Base-by-base conservation (phyloP, 2,113 vertebrate genomes). In the Brachyhypopomus occidentalis region DNA sequence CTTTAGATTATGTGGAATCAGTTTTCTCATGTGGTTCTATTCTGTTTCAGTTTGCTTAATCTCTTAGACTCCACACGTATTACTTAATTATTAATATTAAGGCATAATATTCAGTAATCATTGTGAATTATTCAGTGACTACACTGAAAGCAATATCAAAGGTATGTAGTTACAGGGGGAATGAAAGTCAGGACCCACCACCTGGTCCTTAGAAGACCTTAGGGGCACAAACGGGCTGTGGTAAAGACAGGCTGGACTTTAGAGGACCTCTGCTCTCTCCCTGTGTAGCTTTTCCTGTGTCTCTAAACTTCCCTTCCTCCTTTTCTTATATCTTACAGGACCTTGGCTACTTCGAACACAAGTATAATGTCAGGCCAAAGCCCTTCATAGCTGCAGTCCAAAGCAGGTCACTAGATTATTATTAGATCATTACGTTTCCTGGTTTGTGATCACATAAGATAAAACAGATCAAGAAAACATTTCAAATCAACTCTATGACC, bases 331-430 rank as follows among this genome's bases (percentile, higher is more conserved):
- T 87, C 66, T 93, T 89, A 55, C 94, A 96, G 95, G 95, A 96
- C 64, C 85, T 92, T 87, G 94, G 94, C 91, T 96, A 96, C 94
- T 96, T 96, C 92, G 95, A 96, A 92, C 95, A 96, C 94, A 95
- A 92, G 92, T 95, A 95, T 86, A 96, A 96, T 89, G 89, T 95
- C 93, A 94, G 95, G 87, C 95, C 95, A 88, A 96, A 96, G 89
- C 95, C 95, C 90, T 96, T 96, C 92, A 90, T 92, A 92, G 89
- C 94, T 86, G 92, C 94, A 87, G 92, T 93, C 91, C 92, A 91
- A 89, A 95, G 89, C 94, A 96, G 95, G 95, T 96, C 93, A 94
- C 90, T 92, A 77, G 75, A 78, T 27, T 70, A 69, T 70, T 41
- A 25, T 7, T 56, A 69, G 34, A 72, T 58, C 34, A 41, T 11